Evolutionary conservation across 1,140 invertebrate genomes (phyloP), one percentile per base, ranked within the genome.

Genomic region (Zaprionus tsacasi): DNA sequence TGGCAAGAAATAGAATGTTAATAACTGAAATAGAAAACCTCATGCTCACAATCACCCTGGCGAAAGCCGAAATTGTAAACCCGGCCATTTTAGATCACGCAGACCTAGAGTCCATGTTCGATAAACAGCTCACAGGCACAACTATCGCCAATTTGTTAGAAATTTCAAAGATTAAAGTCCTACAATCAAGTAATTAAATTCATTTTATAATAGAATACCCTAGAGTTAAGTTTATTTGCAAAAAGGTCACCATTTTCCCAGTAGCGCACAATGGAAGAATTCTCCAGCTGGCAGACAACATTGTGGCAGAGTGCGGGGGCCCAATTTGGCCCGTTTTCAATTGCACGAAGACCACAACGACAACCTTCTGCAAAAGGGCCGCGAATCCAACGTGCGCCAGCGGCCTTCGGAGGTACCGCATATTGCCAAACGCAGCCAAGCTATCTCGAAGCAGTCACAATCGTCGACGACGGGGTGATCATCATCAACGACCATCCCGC

Each of bases 1-100:
- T 15, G n/a, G 52, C 52, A n/a, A 55, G 27, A 6, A 55, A 55
- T 33, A 55, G 27, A 52, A 52, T 52, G 48, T 52, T 17, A 4
- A 21, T 4, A 17, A 52, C 21, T 10, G 21, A 52, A 52, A 25
- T 13, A 10, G 15, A 6, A 50, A 52, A 43, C 6, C 40, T 43
- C 40, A 43, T 43, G 40, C n/a, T 43, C 0, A 43, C 40, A 0
- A 43, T 43, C 40, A 43, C n/a, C 40, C 40, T 43, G 1, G 40
- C 40, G 6, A 43, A 43, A 43, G 40, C 40, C 6, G 6, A 43
- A 43, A 43, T 43, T 0, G 40, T 8, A 43, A 43, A 8, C 5
- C 40, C 40, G 40, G 40, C 40, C 40, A 40, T 40, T 40, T 40
- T 40, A 7, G 38, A 40, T 6, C 38, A 43, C 40, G 40, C 40